A percentile compares a stretch with the other conserved stretches of the same genome.
phyloP scores from a whole-genome alignment of 2,888 invertebrate genomes.

The Standfussiana lucernea region DNA sequence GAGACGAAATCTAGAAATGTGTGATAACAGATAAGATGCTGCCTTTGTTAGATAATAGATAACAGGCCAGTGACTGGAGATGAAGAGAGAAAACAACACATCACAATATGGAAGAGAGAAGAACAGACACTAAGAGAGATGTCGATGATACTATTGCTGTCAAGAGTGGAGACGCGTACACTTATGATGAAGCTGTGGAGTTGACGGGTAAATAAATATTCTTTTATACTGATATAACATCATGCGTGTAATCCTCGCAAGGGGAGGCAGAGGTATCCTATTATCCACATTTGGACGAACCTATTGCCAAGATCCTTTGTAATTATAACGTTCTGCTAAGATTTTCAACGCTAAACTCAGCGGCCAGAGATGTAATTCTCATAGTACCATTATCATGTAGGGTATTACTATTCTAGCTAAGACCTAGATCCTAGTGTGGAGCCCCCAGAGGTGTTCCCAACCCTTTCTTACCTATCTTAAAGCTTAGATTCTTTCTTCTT shows the following conservation, averaged over 20 bases:
- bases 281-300: background rate
- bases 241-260: background rate
- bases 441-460: background rate
- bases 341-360: background rate
- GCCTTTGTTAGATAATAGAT: constrained; percentile 10
- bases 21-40: constrained; percentile 34
- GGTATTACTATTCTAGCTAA: no score
- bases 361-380: background rate
- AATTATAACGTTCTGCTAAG: background rate
- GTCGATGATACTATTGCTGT: background rate
- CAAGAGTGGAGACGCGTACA: constrained; percentile 44
- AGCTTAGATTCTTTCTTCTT: background rate
- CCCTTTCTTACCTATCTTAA: background rate
- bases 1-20: background rate
- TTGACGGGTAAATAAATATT: constrained; percentile 72
- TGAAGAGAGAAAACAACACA: constrained; percentile 3
- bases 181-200: constrained; percentile 78
- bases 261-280: background rate
- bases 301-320: no score
- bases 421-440: no score
- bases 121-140: background rate
- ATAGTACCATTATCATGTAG: no score
- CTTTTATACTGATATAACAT: background rate
- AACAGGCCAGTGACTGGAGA: constrained; percentile 33
- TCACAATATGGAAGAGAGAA: constrained; percentile 21